Base-by-base conservation (phyloP, 1,140 invertebrate genomes). In the Ridgeia piscesae region DNA sequence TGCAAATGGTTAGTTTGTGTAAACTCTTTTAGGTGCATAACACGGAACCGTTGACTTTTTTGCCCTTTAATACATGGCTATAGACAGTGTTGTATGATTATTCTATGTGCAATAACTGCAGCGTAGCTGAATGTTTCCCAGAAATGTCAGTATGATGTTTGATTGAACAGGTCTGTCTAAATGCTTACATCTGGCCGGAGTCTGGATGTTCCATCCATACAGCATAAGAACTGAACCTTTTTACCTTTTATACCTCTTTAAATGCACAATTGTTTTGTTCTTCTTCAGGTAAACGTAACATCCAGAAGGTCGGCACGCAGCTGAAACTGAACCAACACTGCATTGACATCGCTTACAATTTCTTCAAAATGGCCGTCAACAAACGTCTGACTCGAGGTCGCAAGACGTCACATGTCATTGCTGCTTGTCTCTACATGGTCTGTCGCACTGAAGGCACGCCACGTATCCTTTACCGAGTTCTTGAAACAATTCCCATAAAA, bases 371-470 rank as follows among this genome's bases (percentile, higher is more conserved):
- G 97, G 99, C 99, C 42, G 97, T 93, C 97, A 98, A 95, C 11
- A 95, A 94, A 42, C 94, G 95, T 0, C 96, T 99, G 34, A 99
- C 99, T 0, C 97, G 98, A 94, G 99, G 99, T 50, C 96, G 99
- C 35, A 98, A 98, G 93, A 97, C 98, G 94, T 97, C 97, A n/a
- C 98, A 98, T 94, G 98, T 99, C 92, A 97, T 99, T 95, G 99
- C 99, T 92, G 99, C 99, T 89, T 99, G 99, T 96, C 97, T 99
- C 14, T 99, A 99, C 95, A 98, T 99, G 93, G 99, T 98, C 1
- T 99, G 99, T 94, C 97, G 99, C 93, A 98, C 98, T 34, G 98
- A 99, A 96, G 98, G 97, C 92, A 99, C 99, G 93, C 97, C 98
- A 93, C 99, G 98, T 98, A 98, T 98, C 97, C 97, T 98, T 98